phyloP scores from a whole-genome alignment of 2,888 invertebrate genomes.

The Parnassius mnemosyne region DNA sequence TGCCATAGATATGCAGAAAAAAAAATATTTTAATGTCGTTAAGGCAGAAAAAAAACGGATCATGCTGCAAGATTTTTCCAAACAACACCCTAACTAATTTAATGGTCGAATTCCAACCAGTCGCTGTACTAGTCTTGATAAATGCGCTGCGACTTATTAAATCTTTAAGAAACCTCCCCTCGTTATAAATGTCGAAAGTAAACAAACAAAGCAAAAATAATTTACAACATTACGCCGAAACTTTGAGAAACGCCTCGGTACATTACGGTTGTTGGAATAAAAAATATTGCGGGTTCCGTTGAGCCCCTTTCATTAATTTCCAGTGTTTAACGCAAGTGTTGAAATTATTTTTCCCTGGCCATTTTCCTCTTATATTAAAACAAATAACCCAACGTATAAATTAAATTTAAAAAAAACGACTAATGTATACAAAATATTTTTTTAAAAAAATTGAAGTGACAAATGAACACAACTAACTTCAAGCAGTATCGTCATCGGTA shows the following conservation, averaged over 20 bases:
- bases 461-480: too few species aligned
- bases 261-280: neutral
- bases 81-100: too few species aligned
- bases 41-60: too few species aligned
- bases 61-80: too few species aligned
- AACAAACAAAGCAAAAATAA: neutral
- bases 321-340: neutral
- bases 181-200: neutral
- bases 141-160: neutral
- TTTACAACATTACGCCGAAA: neutral
- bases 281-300: neutral
- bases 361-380: too few species aligned
- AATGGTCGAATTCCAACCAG: neutral
- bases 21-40: too few species aligned
- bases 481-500: too few species aligned
- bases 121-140: neutral
- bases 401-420: too few species aligned
- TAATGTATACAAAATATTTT: too few species aligned
- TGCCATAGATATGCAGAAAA: too few species aligned
- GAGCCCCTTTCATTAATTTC: neutral
- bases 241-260: neutral
- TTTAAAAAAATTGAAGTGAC: too few species aligned
- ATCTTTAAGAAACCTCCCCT: neutral
- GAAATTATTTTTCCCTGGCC: neutral
- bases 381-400: too few species aligned